A percentile compares a stretch with the other conserved stretches of the same genome.
phyloP scores from a whole-genome alignment of 2,888 invertebrate genomes.

The Smittia sp. region DNA sequence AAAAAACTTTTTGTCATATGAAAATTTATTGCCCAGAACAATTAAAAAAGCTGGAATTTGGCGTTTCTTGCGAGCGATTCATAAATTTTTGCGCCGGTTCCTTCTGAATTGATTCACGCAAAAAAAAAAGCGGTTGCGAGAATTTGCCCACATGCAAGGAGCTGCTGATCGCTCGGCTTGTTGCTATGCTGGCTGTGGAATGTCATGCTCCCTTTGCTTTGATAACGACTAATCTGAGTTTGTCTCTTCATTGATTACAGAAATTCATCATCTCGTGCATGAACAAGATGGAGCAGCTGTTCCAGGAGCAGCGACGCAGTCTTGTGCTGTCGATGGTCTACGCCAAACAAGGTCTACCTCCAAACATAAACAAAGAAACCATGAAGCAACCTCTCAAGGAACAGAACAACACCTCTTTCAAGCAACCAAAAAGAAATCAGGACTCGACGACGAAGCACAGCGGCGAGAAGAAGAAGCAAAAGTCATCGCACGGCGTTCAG shows the following conservation, averaged over 20 bases:
- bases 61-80: background rate
- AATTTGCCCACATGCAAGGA: slow-evolving; percentile 40
- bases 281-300: slow-evolving; percentile 76
- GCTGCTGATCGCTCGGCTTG: background rate
- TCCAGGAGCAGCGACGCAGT: slow-evolving; percentile 56
- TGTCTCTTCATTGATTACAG: slow-evolving; percentile 21
- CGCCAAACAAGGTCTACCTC: slow-evolving; percentile 38
- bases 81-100: slow-evolving; percentile 7
- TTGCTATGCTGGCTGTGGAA: slow-evolving; percentile 25
- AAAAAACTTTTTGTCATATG: background rate
- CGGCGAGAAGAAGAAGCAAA: slow-evolving; percentile 27
- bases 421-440: slow-evolving; percentile 41
- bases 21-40: slow-evolving; percentile 40
- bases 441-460: background rate
- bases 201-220: background rate
- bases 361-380: slow-evolving; percentile 34
- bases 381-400: slow-evolving; percentile 41
- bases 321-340: slow-evolving; percentile 42
- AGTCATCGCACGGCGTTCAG: slow-evolving; percentile 24
- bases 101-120: slow-evolving; percentile 30
- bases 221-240: background rate
- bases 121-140: background rate
- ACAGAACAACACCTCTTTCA: slow-evolving; percentile 25
- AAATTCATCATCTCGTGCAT: slow-evolving; percentile 56
- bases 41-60: slow-evolving; percentile 26